phyloP scores from a whole-genome alignment of 2,888 invertebrate genomes.

The Argynnis bischoffii region DNA sequence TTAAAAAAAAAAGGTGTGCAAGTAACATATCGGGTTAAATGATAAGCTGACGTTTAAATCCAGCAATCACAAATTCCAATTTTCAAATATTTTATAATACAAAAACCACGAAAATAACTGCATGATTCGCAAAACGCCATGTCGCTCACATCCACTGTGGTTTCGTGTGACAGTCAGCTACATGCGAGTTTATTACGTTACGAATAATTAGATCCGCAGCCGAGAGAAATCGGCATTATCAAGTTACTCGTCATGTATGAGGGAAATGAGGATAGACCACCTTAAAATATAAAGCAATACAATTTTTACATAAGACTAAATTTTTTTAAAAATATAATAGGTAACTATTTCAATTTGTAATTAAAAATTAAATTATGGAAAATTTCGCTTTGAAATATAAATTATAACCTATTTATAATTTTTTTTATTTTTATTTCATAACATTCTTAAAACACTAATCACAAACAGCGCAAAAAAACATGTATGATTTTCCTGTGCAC shows the following conservation, averaged over 20 bases:
- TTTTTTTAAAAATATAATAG: not conserved
- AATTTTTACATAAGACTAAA: slow-evolving; percentile 24
- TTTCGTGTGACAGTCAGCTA: slow-evolving; percentile 40
- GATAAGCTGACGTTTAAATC: too few species aligned
- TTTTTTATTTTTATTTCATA: too few species aligned
- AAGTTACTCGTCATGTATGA: slow-evolving; percentile 29
- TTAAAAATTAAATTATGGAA: too few species aligned
- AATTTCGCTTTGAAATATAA: too few species aligned
- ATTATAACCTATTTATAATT: too few species aligned
- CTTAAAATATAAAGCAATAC: slow-evolving; percentile 9
- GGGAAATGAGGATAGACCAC: slow-evolving; percentile 14
- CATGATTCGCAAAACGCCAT: slow-evolving; percentile 37
- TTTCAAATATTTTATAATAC: not conserved
- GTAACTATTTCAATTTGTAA: too few species aligned
- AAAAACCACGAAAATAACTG: slow-evolving; percentile 23
- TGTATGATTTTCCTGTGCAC: too few species aligned
- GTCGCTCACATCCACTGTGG: slow-evolving; percentile 43
- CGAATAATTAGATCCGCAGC: slow-evolving; percentile 38
- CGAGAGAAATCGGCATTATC: slow-evolving; percentile 38
- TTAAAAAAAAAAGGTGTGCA: too few species aligned
- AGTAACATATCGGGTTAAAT: too few species aligned
- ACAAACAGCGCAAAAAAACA: too few species aligned
- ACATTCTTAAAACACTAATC: too few species aligned
- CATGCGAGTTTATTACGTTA: slow-evolving; percentile 40
- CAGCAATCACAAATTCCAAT: not conserved